Base-by-base conservation (phyloP, 2,113 vertebrate species). In the Cettia cetti region DNA sequence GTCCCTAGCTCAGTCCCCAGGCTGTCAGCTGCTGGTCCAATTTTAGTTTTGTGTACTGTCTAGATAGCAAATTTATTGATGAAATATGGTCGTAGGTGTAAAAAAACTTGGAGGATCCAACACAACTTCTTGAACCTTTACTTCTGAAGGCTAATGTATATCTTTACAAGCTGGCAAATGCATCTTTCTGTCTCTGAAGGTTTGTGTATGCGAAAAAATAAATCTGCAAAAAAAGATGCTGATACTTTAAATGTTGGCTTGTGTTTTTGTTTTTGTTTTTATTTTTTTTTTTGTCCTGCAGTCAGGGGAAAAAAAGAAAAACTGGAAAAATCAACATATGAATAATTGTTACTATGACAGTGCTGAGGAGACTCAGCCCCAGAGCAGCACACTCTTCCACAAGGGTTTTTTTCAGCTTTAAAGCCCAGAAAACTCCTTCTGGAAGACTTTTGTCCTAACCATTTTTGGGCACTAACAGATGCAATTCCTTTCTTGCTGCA, bases 31-130 rank as follows among this genome's bases (percentile, higher is more conserved):
- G 89, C 86, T 65, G 70, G 94, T 79, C 91, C 87, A 94, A 89
- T 95, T 96, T 96, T 89, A 96, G 91, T 79, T 85, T 31, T 92
- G 81, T 91, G 83, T 94, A 84, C 85, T 94, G 88, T 90, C 88
- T 97, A 80, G 82, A 92, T 90, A 92, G 82, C 66, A 77, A 88
- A 95, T 93, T 92, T 97, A 96, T 92, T 90, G 96, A 95, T 81
- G 95, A 95, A 95, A 95, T 86, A 78, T 89, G 82, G 88, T 96
- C 28, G 53, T 93, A 94, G 93, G 92, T 96, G 93, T 92, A 93
- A 95, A 89, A 93, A 96, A 94, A 77, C 86, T 86, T 89, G 76
- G 72, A 92, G 61, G 69, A 92, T 83, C 45, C 4, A 19, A 82
- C 52, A 77, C 11, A 85, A 64, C 81, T 93, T 86, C 84, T 42